A percentile compares a stretch with the other conserved stretches of the same genome.
Conservation (phyloP, 2,888 invertebrate genomes). For the Drosophila trichaetosa region DNA sequence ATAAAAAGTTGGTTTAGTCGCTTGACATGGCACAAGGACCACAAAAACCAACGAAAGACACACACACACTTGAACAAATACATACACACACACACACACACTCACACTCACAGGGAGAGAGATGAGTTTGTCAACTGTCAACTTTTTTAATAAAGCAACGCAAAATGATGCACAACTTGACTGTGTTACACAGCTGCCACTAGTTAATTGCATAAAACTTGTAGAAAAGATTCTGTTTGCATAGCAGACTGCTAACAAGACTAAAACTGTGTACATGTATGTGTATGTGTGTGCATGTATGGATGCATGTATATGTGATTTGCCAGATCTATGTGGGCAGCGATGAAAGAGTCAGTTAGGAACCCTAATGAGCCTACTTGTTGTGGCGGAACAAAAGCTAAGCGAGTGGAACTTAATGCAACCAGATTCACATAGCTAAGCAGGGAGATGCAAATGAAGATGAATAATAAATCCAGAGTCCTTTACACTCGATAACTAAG, state of each 20-base stretch:
- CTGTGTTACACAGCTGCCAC: constrained; percentile 35
- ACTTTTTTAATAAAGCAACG: constrained; percentile 79
- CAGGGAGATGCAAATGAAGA: not conserved
- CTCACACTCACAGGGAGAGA: constrained; percentile 14
- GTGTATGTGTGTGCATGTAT: not conserved
- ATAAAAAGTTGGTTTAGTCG: constrained; percentile 53
- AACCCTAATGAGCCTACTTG: constrained; percentile 41
- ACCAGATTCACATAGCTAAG: not conserved
- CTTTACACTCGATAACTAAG: not conserved
- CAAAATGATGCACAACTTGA: constrained; percentile 53
- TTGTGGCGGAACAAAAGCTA: not conserved
- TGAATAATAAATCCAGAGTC: not conserved
- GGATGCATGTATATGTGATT: not conserved
- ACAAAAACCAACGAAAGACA: constrained; percentile 66
- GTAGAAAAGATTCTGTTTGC: constrained; percentile 50
- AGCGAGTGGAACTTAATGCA: not conserved
- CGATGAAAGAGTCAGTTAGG: constrained; percentile 26
- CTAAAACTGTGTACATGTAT: constrained; percentile 9
- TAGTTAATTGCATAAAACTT: constrained; percentile 65
- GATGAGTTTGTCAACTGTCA: constrained; percentile 79
- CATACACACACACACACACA: constrained; percentile 14
- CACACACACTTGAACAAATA: constrained; percentile 18
- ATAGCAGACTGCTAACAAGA: constrained; percentile 24
- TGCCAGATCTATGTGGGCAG: not conserved
- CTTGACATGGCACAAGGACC: constrained; percentile 75